Evolutionary conservation across 92 coral and sea anemone species (phyloP), one percentile per base, ranked within the genome.

Genomic region (Parazoanthus swiftii): DNA sequence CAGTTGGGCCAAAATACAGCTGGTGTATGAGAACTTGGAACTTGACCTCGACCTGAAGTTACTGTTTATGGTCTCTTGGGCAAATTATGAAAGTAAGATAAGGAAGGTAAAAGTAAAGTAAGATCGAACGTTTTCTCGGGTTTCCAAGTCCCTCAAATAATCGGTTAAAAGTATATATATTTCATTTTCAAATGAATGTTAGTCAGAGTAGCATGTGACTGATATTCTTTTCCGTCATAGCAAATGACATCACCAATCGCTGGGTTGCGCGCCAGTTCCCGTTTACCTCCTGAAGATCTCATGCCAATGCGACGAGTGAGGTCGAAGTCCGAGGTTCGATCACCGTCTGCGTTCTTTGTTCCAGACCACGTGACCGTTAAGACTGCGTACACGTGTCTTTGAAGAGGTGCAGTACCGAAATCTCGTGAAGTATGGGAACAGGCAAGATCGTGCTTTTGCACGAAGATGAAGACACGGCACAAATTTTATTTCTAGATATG

Each of bases 321-420:
- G 25, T 84, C 87, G 5, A 71, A 84, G 78, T 84, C 87, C 50
- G 87, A 84, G 42, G 65, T 71, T 50, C 87, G 59, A 70, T 44
- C 66, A 5, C 54, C 54, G 9, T 48, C 87, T 11, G 78, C 74
- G 33, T 84, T 84, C 78, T 84, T 84, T 20, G n/a, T 84, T 44
- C 87, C 87, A 26, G 77, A 70, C 14, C 87, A 84, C 44, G 79
- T 70, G 44, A 84, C 87, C 44, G 3, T 74, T 44, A 50, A 42
- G 54, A 48, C 68, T 13, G 87, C 67, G 2, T 84, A 84, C 79
- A 84, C 87, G 16, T 84, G 65, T 54, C 35, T 68, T 70, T 84
- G 29, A 82, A 78, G 11, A 36, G n/a, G 79, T 74, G 46, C 70
- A 21, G 5, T 2, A 5, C 70, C 20, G 20, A 54, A 9, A 58